Base-by-base conservation (phyloP, 2,888 invertebrate genomes). In the Sphaerophoria taeniata region DNA sequence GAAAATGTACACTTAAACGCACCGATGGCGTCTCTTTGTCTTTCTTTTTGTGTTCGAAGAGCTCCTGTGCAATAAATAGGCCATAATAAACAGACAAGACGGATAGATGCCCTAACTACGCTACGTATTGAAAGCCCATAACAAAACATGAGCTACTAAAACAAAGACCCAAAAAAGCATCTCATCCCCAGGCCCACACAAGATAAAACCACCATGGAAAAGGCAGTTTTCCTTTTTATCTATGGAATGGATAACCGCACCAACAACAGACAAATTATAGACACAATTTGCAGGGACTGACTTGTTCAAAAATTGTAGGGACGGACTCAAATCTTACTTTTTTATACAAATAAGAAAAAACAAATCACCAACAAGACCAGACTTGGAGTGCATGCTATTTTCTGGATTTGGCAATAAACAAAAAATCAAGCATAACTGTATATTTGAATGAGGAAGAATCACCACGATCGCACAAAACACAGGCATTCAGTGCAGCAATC, bases 51-150 rank as follows among this genome's bases (percentile, higher is more conserved):
- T 33, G n/a, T 4, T 24, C 31, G 34, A n/a, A 14, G 31, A 39
- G 14, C 12, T 47, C 56, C 34, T 73, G 33, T 58, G 14, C 9
- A 70, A 65, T 83, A 83, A 83, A 74, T 83, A 74, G 78, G 79
- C 39, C 79, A 79, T 24, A 67, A 65, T 71, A 53, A 71, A 63
- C 70, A 79, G 60, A 79, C 74, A 71, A 74, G 65, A 74, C 61
- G 43, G 47, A 39, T 63, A 24, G 33, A 51, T 61, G 34, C 11
- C 34, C 63, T 4, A 1, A 14, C 47, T 49, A 34, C 2, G 24
- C 24, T 56, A 9, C 56, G 63, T 31, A 33, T 24, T 39, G 6
- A 39, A 7, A 56, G 11, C 39, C 47, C 55, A 39, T 24, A 24
- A 24, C 6, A 45, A 65, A 63, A 47, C 16, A 47, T 43, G 45